Conservation (phyloP, 2,797 vertebrate species). For the Tarsius wallacei region DNA sequence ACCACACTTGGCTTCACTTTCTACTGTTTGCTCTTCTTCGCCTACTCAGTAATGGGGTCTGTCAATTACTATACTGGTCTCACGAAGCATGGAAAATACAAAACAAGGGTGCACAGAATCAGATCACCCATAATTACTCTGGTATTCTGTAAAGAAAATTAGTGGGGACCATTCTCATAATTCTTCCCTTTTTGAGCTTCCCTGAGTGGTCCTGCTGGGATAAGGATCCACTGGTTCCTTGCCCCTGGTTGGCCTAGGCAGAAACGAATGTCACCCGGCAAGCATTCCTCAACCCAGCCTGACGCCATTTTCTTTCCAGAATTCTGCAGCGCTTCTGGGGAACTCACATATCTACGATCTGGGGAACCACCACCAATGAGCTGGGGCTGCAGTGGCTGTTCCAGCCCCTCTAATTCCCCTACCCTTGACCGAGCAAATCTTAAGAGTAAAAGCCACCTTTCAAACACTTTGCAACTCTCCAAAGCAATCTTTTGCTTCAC, state of each 20-base stretch:
- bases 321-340: background rate
- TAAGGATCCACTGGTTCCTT: background rate
- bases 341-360: background rate
- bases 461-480: background rate
- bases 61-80: background rate
- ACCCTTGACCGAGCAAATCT: background rate
- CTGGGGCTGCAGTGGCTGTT: background rate
- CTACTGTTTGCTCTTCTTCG: background rate
- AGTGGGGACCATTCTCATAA: background rate
- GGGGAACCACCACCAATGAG: background rate
- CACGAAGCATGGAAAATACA: background rate
- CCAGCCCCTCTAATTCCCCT: background rate
- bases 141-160: background rate
- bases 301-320: slow-evolving; percentile 24
- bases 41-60: background rate
- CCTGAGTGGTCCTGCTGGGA: background rate
- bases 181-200: slow-evolving; percentile 24
- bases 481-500: background rate
- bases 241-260: background rate
- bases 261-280: background rate
- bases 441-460: background rate
- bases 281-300: background rate
- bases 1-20: background rate
- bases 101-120: background rate
- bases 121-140: background rate